Evolutionary conservation across 2,797 vertebrate genomes (phyloP).

Genomic region (Sparus aurata): DNA sequence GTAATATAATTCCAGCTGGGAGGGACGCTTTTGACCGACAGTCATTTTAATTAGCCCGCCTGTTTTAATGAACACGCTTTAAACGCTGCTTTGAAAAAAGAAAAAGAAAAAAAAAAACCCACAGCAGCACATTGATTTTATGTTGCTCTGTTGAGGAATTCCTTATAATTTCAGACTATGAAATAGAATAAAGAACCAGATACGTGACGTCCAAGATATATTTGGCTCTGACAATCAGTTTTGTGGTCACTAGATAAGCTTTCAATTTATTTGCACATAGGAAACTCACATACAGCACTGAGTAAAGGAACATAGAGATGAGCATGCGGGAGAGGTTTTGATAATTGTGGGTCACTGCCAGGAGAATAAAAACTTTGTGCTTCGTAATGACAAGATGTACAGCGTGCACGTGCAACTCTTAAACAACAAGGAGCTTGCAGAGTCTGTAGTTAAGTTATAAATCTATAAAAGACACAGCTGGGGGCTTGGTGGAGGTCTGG

Average conservation of each 20-base stretch:
- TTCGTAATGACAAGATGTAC: neutral
- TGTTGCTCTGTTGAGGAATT: constrained; percentile 28
- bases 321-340: neutral
- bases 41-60: constrained; percentile 78
- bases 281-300: neutral
- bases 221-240: constrained; percentile 5
- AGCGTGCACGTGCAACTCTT: neutral
- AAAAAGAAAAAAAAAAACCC: constrained; percentile 31
- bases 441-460: neutral
- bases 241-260: constrained; percentile 4
- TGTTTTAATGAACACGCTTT: constrained; percentile 74
- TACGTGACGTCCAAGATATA: constrained; percentile 5
- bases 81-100: constrained; percentile 48
- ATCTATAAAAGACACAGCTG: neutral
- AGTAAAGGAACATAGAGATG: neutral
- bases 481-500: neutral
- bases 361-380: neutral
- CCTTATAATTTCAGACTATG: constrained; percentile 37
- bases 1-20: constrained; percentile 76
- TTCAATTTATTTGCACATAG: constrained; percentile 16
- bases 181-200: constrained; percentile 28
- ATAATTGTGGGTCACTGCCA: too few relatives aligned
- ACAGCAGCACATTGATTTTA: constrained; percentile 33
- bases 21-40: constrained; percentile 73
- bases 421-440: neutral